Percentiles rank a stretch among this genome's conserved stretches.
These are phyloP conservation scores for Nycticebus coucang DNA, from an alignment of 2,113 vertebrate genomes.

Conservation along the genomic window DNA sequence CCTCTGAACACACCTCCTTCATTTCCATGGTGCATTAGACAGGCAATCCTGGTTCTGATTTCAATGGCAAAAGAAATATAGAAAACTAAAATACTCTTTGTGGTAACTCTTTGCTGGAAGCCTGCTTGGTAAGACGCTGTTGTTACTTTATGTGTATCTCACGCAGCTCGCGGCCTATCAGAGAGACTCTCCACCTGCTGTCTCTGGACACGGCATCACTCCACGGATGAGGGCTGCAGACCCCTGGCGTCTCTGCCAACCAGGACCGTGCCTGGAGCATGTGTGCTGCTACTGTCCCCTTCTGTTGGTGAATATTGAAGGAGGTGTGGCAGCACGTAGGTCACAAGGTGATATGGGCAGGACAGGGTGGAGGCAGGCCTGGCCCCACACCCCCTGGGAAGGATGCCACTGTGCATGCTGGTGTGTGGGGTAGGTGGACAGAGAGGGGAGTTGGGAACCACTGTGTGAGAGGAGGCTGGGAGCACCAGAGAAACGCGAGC, in stretches of 20 bases:
- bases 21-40: background rate
- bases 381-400: background rate
- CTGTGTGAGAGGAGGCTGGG: background rate
- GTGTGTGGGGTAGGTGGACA: background rate
- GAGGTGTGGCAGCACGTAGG: too few relatives aligned
- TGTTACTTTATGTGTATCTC: background rate
- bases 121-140: background rate
- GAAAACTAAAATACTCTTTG: background rate
- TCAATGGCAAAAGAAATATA: background rate
- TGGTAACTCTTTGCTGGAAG: background rate
- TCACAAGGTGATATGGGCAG: too few relatives aligned
- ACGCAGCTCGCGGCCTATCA: background rate
- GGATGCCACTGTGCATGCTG: background rate
- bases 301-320: background rate
- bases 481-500: background rate
- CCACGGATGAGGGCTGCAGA: background rate
- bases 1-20: background rate
- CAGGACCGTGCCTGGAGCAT: fast-evolving
- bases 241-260: background rate
- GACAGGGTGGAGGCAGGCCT: background rate
- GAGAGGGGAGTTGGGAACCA: background rate
- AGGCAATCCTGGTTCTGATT: background rate
- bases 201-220: background rate
- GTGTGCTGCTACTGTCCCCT: background rate
- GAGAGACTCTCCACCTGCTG: background rate